A percentile compares a stretch with the other conserved stretches of the same genome.
Conservation (phyloP, 1,140 invertebrate genomes). For the Copidosoma floridanum region DNA sequence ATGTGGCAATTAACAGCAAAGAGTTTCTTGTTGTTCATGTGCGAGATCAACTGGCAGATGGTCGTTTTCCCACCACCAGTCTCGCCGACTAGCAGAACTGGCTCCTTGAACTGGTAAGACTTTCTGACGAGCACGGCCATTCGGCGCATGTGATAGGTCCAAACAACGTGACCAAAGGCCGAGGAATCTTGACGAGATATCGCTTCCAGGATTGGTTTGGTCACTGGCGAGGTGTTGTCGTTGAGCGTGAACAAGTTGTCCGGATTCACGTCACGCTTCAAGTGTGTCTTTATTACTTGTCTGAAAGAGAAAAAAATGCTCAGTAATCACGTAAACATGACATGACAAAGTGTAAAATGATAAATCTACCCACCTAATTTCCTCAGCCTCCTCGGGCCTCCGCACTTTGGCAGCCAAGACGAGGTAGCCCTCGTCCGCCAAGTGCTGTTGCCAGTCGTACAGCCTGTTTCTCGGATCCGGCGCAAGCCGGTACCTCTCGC, state of each 20-base stretch:
- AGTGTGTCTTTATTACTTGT: slow-evolving; percentile 78
- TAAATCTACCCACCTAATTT: slow-evolving; percentile 59
- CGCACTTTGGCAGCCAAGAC: slow-evolving; percentile 91
- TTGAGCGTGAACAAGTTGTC: slow-evolving; percentile 76
- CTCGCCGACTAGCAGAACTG: slow-evolving; percentile 93
- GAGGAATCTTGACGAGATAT: slow-evolving; percentile 59
- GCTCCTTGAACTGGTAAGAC: slow-evolving; percentile 89
- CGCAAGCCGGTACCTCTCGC: slow-evolving; percentile 84
- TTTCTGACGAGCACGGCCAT: slow-evolving; percentile 90
- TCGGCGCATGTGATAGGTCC: slow-evolving; percentile 89
- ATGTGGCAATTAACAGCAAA: slow-evolving; percentile 95
- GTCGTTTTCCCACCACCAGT: slow-evolving; percentile 99
- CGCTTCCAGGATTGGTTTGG: slow-evolving; percentile 68
- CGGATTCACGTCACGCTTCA: slow-evolving; percentile 76
- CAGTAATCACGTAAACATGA: neutral
- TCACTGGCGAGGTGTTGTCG: slow-evolving; percentile 74
- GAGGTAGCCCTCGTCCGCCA: slow-evolving; percentile 96
- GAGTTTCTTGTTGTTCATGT: slow-evolving; percentile 65
- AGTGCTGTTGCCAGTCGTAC: slow-evolving; percentile 97
- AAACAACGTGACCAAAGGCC: slow-evolving; percentile 81
- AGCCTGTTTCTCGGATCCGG: slow-evolving; percentile 59
- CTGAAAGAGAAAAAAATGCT: neutral
- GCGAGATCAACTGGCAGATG: slow-evolving; percentile 85
- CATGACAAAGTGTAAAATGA: neutral
- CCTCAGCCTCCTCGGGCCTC: slow-evolving; percentile 73